These are phyloP conservation scores for Trichopria drosophilae DNA, from an alignment of 2,888 invertebrate genomes.

Conservation along the genomic window DNA sequence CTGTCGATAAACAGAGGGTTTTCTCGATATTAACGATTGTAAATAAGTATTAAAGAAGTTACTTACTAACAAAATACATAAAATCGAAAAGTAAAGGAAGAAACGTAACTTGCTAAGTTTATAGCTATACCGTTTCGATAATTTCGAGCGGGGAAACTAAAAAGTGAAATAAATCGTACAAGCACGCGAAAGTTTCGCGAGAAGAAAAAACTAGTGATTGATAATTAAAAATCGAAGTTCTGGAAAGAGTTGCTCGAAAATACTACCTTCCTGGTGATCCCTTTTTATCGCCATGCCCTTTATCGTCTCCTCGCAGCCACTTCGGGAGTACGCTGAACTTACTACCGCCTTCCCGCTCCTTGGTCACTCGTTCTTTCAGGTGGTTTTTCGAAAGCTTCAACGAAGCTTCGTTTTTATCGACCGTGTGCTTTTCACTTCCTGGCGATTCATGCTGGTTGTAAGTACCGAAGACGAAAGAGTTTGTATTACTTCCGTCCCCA, in stretches of 20 bases:
- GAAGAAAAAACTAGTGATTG: neutral
- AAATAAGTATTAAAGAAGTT: no score
- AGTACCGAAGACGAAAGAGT: slow-evolving; percentile 59
- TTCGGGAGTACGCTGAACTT: slow-evolving; percentile 63
- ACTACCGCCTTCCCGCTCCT: slow-evolving; percentile 48
- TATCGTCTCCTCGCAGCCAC: slow-evolving; percentile 63
- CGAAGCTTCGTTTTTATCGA: slow-evolving; percentile 48
- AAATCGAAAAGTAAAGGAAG: no score
- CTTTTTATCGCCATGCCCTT: slow-evolving; percentile 49
- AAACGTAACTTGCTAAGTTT: no score
- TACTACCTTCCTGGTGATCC: slow-evolving; percentile 53
- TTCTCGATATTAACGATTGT: no score
- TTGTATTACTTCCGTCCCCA: slow-evolving; percentile 46
- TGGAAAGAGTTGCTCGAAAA: no score
- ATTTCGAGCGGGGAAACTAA: no score
- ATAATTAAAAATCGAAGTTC: neutral
- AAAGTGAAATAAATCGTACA: no score
- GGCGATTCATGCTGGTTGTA: slow-evolving; percentile 50
- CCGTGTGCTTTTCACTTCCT: slow-evolving; percentile 43
- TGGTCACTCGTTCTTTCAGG: slow-evolving; percentile 46
- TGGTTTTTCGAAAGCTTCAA: slow-evolving; percentile 49
- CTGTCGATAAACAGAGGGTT: no score
- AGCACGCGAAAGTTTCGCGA: no score
- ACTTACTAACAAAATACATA: no score
- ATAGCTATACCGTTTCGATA: no score